These are phyloP conservation scores for Protophormia terraenovae DNA, from an alignment of 2,888 invertebrate species.

Conservation along the genomic window DNA sequence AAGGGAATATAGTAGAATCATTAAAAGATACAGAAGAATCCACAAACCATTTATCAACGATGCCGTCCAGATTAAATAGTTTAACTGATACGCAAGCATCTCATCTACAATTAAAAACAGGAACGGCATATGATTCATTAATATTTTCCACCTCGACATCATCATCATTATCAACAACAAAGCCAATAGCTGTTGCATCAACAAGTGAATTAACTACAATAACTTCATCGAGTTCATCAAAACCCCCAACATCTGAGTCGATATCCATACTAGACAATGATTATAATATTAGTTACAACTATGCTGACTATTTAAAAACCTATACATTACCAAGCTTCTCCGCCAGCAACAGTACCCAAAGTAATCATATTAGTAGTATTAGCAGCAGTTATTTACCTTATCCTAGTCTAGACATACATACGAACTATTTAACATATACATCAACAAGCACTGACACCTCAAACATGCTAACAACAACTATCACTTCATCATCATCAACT, in stretches of 20 bases:
- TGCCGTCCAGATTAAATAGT: slow-evolving; percentile 56
- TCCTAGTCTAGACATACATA: slow-evolving; percentile 48
- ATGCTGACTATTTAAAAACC: slow-evolving; percentile 73
- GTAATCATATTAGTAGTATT: background rate
- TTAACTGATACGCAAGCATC: slow-evolving; percentile 8
- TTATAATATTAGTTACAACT: slow-evolving; percentile 63
- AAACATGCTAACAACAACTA: background rate
- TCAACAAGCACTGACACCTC: slow-evolving; percentile 12
- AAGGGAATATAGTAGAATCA: background rate
- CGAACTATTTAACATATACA: slow-evolving; percentile 47
- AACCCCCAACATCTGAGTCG: background rate
- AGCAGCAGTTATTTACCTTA: slow-evolving; percentile 31
- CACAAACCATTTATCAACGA: slow-evolving; percentile 37
- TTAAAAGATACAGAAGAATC: background rate
- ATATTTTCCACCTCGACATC: background rate
- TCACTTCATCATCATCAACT: background rate
- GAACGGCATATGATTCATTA: background rate
- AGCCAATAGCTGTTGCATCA: no score
- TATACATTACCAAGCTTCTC: slow-evolving; percentile 69
- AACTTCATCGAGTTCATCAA: background rate
- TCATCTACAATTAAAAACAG: background rate
- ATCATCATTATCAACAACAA: slow-evolving; percentile 7
- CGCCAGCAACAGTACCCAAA: background rate
- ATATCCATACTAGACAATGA: background rate
- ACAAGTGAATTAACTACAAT: slow-evolving; percentile 17